phyloP scores from a whole-genome alignment of 2,888 invertebrate genomes.

The Calliopum simillimum region DNA sequence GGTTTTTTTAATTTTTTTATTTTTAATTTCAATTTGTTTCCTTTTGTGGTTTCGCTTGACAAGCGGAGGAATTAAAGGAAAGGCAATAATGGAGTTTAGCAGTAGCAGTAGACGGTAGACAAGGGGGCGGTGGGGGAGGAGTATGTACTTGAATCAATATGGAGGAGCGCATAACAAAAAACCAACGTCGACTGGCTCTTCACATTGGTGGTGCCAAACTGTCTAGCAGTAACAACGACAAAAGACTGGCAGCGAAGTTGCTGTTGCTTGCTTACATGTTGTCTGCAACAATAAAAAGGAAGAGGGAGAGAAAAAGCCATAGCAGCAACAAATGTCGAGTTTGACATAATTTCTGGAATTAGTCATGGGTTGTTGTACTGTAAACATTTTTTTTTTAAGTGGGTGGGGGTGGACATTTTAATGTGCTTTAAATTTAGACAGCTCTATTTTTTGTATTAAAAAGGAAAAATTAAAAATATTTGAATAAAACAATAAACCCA shows the following conservation, averaged over 20 bases:
- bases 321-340: neutral
- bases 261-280: neutral
- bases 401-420: neutral
- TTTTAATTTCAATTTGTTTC: neutral
- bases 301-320: neutral
- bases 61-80: slow-evolving; percentile 37
- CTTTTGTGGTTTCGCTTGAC: slow-evolving; percentile 34
- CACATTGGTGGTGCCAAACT: neutral
- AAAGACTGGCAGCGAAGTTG: neutral
- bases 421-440: neutral
- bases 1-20: too few relatives aligned
- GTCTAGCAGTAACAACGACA: slow-evolving; percentile 18
- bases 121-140: too few relatives aligned
- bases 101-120: too few relatives aligned
- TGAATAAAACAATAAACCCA: neutral
- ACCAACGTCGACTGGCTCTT: too few relatives aligned
- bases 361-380: neutral
- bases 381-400: neutral
- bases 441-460: neutral
- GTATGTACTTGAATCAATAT: too few relatives aligned
- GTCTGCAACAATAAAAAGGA: neutral
- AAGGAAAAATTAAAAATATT: neutral
- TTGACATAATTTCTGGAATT: slow-evolving; percentile 19
- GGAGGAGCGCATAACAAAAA: too few relatives aligned
- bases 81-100: neutral